phyloP scores from a whole-genome alignment of 2,113 vertebrate species.

The Cephalopholis sonnerati region DNA sequence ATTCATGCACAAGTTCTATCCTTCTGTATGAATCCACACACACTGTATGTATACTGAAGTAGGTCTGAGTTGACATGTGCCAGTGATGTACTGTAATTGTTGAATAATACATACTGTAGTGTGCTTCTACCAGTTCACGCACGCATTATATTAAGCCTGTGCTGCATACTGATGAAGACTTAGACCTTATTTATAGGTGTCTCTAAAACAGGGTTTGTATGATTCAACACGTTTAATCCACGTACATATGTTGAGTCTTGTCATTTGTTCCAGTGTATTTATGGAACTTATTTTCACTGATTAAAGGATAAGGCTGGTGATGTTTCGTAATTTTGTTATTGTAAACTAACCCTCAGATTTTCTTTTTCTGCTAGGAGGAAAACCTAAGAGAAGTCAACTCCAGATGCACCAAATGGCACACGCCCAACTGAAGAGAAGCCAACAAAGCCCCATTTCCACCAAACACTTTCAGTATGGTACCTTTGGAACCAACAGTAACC shows the following conservation, averaged over 20 bases:
- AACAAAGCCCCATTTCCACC: too few relatives aligned
- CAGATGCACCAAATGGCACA: too few relatives aligned
- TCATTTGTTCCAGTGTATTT: neutral
- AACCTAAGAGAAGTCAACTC: too few relatives aligned
- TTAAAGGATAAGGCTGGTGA: neutral
- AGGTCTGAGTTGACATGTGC: neutral
- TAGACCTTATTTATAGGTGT: neutral
- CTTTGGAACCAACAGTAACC: too few relatives aligned
- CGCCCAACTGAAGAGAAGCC: too few relatives aligned
- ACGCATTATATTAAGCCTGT: neutral
- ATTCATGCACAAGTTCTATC: conserved; percentile 18
- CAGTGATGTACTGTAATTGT: conserved; percentile 1
- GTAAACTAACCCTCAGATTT: too few relatives aligned
- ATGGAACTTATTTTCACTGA: neutral
- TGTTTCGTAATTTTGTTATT: neutral
- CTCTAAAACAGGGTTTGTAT: neutral
- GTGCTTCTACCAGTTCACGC: neutral
- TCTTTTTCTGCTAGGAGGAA: too few relatives aligned
- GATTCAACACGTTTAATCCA: neutral
- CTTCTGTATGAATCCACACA: neutral
- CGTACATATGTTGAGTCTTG: neutral
- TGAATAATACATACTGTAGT: conserved; percentile 24
- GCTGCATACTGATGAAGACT: neutral
- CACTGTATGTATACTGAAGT: neutral
- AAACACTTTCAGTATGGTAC: too few relatives aligned